A percentile compares a stretch with the other conserved stretches of the same genome.
Evolutionary conservation across 2,113 vertebrate species (phyloP).

Genomic region (Sula dactylatra): DNA sequence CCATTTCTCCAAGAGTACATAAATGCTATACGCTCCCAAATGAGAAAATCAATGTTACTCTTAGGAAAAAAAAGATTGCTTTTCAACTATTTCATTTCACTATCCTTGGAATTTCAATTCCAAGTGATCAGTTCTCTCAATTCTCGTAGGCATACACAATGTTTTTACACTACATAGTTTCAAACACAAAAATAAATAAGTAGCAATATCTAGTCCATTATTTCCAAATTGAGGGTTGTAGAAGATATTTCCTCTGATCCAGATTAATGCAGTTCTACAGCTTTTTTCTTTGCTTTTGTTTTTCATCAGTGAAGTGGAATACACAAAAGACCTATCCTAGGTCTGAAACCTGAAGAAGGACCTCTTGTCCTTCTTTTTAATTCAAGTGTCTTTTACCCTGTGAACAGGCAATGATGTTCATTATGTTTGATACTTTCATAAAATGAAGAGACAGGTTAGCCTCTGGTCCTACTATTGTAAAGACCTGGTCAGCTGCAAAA

Average conservation of each 20-base stretch:
- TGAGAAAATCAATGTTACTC: constrained; percentile 29
- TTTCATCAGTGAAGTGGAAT: neutral
- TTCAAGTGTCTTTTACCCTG: neutral
- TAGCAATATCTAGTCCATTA: neutral
- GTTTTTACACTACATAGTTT: neutral
- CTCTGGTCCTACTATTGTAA: neutral
- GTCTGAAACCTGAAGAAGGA: neutral
- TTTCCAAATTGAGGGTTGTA: neutral
- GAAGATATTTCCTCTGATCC: neutral
- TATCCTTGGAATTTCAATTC: neutral
- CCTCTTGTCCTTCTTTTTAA: neutral
- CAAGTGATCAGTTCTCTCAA: neutral
- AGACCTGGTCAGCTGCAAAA: neutral
- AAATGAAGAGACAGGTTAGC: neutral
- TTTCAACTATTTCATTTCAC: neutral
- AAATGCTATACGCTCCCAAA: neutral
- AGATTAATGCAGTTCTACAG: neutral
- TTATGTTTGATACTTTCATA: neutral
- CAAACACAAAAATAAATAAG: neutral
- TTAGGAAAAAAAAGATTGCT: neutral
- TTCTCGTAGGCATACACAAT: neutral
- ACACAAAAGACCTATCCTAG: neutral
- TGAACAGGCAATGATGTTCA: neutral
- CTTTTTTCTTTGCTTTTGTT: neutral
- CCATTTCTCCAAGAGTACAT: neutral